Percentiles rank a stretch among this genome's conserved stretches.
These are phyloP conservation scores for Dryomyza anilis DNA, from an alignment of 2,888 invertebrate genomes.

Conservation along the genomic window DNA sequence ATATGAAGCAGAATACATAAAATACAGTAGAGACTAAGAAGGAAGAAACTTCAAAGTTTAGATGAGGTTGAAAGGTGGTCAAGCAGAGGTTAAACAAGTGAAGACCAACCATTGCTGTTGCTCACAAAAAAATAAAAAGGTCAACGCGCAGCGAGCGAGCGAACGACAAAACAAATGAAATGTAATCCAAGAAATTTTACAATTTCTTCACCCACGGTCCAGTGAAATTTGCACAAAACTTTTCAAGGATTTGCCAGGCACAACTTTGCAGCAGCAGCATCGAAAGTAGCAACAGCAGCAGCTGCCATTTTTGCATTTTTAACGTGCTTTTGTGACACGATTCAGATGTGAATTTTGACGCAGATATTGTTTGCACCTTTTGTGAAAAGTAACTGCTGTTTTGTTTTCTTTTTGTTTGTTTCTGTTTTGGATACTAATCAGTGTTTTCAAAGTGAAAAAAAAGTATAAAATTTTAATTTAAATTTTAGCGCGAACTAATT, in stretches of 20 bases:
- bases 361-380: conserved; percentile 13
- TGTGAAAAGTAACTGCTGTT: background rate
- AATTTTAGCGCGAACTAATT: too few species aligned
- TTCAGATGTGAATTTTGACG: background rate
- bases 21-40: too few species aligned
- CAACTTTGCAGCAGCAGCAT: background rate
- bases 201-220: background rate
- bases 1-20: background rate
- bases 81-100: too few species aligned
- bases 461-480: background rate
- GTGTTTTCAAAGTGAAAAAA: too few species aligned
- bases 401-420: too few species aligned
- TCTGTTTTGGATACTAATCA: too few species aligned
- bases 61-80: too few species aligned
- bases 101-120: too few species aligned
- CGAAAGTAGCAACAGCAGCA: background rate
- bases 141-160: too few species aligned
- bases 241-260: background rate
- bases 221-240: too few species aligned
- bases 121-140: background rate
- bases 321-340: conserved; percentile 1
- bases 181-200: background rate
- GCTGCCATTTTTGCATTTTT: conserved; percentile 6
- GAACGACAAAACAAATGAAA: background rate
- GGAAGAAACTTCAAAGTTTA: too few species aligned